Evolutionary conservation across 1,140 invertebrate genomes (phyloP).

Genomic region (Olivierus martensii): DNA sequence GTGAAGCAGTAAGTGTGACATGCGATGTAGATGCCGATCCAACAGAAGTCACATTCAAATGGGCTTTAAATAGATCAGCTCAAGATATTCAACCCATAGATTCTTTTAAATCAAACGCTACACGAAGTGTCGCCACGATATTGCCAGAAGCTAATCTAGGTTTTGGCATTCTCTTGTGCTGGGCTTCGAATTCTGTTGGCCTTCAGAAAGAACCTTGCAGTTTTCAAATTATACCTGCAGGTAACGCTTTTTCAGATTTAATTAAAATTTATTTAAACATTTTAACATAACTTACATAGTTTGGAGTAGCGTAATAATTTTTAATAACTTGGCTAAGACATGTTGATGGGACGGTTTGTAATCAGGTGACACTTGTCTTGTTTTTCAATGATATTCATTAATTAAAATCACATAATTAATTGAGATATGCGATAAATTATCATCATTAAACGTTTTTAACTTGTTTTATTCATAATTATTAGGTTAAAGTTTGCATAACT

Average conservation of each 20-base stretch:
- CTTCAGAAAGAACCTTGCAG: constrained; percentile 61
- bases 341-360: too few species aligned
- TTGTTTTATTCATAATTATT: too few species aligned
- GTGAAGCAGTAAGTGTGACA: constrained; percentile 36
- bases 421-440: too few species aligned
- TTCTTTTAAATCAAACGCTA: constrained; percentile 6
- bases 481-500: too few species aligned
- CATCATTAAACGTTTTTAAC: too few species aligned
- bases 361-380: too few species aligned
- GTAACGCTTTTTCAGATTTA: constrained; percentile 38
- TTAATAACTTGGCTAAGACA: too few species aligned
- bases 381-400: too few species aligned
- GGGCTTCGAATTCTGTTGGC: constrained; percentile 68
- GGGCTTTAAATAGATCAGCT: constrained; percentile 20
- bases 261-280: not conserved
- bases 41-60: constrained; percentile 20
- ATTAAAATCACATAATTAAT: too few species aligned
- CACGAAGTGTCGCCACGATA: constrained; percentile 29
- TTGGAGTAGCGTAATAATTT: too few species aligned
- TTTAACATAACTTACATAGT: too few species aligned
- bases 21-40: constrained; percentile 78
- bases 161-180: constrained; percentile 66
- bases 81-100: not conserved
- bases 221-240: constrained; percentile 62
- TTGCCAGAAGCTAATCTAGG: constrained; percentile 46